These are phyloP conservation scores for Diabrotica undecimpunctata DNA, from an alignment of 1,140 invertebrate genomes.

Conservation along the genomic window DNA sequence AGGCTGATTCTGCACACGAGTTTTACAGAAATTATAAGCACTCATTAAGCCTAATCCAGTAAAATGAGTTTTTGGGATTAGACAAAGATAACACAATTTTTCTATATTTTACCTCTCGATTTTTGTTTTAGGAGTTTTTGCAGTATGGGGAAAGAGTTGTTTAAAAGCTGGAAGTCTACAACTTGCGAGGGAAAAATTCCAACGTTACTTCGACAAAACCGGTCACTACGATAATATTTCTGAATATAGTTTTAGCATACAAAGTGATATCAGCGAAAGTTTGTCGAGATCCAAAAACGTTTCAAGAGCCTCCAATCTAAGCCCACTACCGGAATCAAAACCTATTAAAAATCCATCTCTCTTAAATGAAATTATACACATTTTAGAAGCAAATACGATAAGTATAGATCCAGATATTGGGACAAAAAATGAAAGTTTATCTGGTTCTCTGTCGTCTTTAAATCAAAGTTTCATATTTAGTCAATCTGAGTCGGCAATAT, in stretches of 20 bases:
- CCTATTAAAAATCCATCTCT: conserved; percentile 59
- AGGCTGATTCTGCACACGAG: too few relatives aligned
- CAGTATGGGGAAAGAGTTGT: conserved; percentile 81
- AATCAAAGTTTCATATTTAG: conserved; percentile 24
- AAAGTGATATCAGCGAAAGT: conserved; percentile 12
- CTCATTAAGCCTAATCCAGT: too few relatives aligned
- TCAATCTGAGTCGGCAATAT: conserved; percentile 42
- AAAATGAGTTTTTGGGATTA: too few relatives aligned
- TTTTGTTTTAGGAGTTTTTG: conserved; percentile 63
- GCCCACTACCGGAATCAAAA: conserved; percentile 44
- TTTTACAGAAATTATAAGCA: too few relatives aligned
- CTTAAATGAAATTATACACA: conserved; percentile 63
- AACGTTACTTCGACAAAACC: conserved; percentile 54
- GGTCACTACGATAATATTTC: conserved; percentile 30
- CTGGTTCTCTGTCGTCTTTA: conserved; percentile 29
- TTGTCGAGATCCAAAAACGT: neutral
- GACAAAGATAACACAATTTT: too few relatives aligned
- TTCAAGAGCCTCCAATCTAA: conserved; percentile 34
- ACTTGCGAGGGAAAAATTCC: conserved; percentile 68
- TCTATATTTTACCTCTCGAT: neutral
- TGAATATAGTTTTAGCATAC: conserved; percentile 4
- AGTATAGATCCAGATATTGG: conserved; percentile 28
- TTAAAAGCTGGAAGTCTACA: conserved; percentile 72
- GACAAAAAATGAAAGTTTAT: conserved; percentile 22
- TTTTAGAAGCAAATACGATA: conserved; percentile 55